Percentiles rank a stretch among this genome's conserved stretches.
Evolutionary conservation across 2,797 vertebrate genomes (phyloP).

Genomic region (Forpus xanthops): DNA sequence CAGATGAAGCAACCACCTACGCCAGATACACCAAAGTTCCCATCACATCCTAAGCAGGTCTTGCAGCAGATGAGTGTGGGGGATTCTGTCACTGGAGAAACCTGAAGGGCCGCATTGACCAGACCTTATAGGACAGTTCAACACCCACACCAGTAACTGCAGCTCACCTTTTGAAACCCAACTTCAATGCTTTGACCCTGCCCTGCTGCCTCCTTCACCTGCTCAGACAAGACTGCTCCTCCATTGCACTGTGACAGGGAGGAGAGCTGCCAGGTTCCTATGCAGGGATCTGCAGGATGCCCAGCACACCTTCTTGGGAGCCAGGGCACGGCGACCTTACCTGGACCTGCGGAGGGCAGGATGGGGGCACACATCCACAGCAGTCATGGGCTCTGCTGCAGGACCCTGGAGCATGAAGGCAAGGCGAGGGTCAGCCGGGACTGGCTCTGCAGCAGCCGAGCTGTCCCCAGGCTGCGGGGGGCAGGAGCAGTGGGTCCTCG

Average conservation of each 20-base stretch:
- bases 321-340: neutral
- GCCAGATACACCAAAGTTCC: neutral
- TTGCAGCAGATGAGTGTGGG: neutral
- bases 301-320: neutral
- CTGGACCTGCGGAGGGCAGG: neutral
- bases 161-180: neutral
- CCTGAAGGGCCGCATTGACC: neutral
- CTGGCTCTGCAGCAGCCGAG: neutral
- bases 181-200: fast-evolving
- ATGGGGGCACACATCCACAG: neutral
- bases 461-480: fast-evolving
- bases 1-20: neutral
- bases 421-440: neutral
- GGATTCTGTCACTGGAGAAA: neutral
- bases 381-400: neutral
- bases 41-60: neutral
- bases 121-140: neutral
- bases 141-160: neutral
- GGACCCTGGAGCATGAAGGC: neutral
- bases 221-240: neutral
- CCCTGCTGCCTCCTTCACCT: neutral
- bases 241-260: neutral
- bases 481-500: neutral
- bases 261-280: neutral
- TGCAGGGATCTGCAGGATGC: neutral